Conservation (phyloP, 2,888 invertebrate species). For the Tromatobia lineatoria region DNA sequence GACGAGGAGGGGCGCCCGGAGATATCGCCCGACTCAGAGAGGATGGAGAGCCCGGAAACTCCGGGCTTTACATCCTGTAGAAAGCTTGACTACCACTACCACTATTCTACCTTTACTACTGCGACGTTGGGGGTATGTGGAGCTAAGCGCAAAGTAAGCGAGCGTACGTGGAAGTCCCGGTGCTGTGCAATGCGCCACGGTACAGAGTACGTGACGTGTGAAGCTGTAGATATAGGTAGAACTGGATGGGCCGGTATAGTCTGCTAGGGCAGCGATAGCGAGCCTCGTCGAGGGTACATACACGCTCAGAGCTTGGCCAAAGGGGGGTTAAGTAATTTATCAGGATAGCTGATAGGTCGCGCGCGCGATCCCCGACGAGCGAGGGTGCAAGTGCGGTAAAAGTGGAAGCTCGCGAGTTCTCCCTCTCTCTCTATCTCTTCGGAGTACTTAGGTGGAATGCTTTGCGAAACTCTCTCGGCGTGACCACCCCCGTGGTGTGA, state of each 20-base stretch:
- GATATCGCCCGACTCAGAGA: conserved; percentile 54
- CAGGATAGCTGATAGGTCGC: conserved; percentile 81
- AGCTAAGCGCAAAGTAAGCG: conserved; percentile 52
- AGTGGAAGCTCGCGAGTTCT: conserved; percentile 22
- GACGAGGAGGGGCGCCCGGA: conserved; percentile 13
- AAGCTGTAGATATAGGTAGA: conserved; percentile 57
- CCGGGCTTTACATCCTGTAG: conserved; percentile 54
- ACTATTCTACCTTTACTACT: conserved; percentile 9
- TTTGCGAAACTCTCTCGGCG: conserved; percentile 61
- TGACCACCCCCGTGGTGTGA: conserved; percentile 71
- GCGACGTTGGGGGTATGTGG: conserved; percentile 8
- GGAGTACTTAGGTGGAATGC: conserved; percentile 43
- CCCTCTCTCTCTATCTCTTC: conserved; percentile 23
- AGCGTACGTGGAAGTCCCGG: conserved; percentile 50
- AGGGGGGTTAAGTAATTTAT: conserved; percentile 83
- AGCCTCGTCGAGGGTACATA: conserved; percentile 58
- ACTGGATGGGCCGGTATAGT: conserved; percentile 59
- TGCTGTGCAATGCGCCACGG: conserved; percentile 42
- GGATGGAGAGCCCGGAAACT: conserved; percentile 61
- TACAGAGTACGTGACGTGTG: conserved; percentile 52
- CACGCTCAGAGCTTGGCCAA: conserved; percentile 72
- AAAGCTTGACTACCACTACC: conserved; percentile 48
- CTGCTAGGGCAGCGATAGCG: conserved; percentile 56
- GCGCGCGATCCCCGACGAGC: conserved; percentile 75
- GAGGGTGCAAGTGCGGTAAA: conserved; percentile 67